These are phyloP conservation scores for Alfaro cultratus DNA, from an alignment of 2,797 vertebrate species.

Conservation along the genomic window DNA sequence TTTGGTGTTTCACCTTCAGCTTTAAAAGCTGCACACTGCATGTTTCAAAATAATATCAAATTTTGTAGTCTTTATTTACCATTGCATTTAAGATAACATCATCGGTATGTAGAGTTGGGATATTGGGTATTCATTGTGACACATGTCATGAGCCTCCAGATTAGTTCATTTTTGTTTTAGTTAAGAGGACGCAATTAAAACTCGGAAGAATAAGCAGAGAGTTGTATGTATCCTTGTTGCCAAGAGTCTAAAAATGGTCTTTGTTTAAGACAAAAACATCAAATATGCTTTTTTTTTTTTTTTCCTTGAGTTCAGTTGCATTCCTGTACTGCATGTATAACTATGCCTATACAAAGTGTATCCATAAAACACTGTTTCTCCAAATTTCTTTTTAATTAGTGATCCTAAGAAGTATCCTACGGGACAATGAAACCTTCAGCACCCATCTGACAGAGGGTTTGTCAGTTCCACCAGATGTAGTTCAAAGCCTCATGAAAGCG, in stretches of 20 bases:
- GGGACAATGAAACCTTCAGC: constrained; percentile 76
- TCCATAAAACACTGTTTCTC: background rate
- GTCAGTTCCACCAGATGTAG: constrained; percentile 54
- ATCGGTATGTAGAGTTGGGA: background rate
- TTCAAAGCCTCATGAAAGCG: constrained; percentile 69
- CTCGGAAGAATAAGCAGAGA: background rate
- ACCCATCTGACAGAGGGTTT: constrained; percentile 67
- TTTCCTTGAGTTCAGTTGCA: background rate
- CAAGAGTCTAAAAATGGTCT: too few species aligned
- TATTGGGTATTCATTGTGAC: background rate
- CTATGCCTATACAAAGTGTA: background rate
- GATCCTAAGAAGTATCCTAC: constrained; percentile 68
- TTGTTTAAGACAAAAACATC: background rate
- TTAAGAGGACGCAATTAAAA: background rate
- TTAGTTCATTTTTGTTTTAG: background rate
- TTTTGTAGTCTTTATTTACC: background rate
- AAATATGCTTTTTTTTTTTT: background rate
- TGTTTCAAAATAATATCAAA: background rate
- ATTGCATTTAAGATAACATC: background rate
- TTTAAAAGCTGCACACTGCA: background rate
- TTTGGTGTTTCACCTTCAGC: background rate
- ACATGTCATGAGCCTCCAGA: background rate
- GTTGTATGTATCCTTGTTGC: background rate
- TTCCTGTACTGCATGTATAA: background rate
- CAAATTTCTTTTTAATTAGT: constrained; percentile 47